phyloP scores from a whole-genome alignment of 2,797 vertebrate genomes.

The Hyperoplus immaculatus region DNA sequence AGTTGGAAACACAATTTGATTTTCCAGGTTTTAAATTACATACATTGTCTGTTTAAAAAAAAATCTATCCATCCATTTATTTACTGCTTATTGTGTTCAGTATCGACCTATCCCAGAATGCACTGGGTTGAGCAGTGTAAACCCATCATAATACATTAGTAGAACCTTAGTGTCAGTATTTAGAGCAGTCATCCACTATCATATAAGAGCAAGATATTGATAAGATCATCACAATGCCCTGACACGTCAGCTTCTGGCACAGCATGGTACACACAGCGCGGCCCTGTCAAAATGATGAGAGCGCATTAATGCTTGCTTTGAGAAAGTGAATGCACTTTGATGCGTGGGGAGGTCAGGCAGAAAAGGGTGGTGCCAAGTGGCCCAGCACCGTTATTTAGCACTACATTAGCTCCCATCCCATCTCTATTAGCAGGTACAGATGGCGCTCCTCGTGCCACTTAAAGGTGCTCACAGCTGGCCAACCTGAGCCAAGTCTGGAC shows the following conservation, averaged over 20 bases:
- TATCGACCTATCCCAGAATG: background rate
- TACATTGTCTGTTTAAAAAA: background rate
- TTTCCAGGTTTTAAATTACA: constrained; percentile 6
- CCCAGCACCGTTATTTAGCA: constrained; percentile 77
- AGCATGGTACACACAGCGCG: constrained; percentile 45
- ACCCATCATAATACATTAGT: constrained; percentile 1
- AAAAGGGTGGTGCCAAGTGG: constrained; percentile 61
- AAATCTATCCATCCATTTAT: background rate
- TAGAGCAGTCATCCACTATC: background rate
- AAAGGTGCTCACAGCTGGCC: constrained; percentile 80
- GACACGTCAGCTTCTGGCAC: constrained; percentile 27
- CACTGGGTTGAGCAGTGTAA: constrained; percentile 16
- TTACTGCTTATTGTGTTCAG: background rate
- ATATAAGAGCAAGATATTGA: constrained; percentile 28
- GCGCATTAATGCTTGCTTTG: constrained; percentile 61
- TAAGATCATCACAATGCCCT: constrained; percentile 24
- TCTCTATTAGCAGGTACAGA: constrained; percentile 79
- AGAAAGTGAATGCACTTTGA: constrained; percentile 64
- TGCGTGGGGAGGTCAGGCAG: constrained; percentile 49
- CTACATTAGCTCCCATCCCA: constrained; percentile 78
- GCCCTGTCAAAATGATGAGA: constrained; percentile 46
- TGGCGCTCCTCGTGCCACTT: constrained; percentile 72
- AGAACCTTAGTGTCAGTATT: constrained; percentile 16
- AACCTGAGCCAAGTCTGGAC: constrained; percentile 72
- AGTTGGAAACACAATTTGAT: background rate